Base-by-base conservation (phyloP, 2,888 invertebrate species). In the Parnassius orleans region DNA sequence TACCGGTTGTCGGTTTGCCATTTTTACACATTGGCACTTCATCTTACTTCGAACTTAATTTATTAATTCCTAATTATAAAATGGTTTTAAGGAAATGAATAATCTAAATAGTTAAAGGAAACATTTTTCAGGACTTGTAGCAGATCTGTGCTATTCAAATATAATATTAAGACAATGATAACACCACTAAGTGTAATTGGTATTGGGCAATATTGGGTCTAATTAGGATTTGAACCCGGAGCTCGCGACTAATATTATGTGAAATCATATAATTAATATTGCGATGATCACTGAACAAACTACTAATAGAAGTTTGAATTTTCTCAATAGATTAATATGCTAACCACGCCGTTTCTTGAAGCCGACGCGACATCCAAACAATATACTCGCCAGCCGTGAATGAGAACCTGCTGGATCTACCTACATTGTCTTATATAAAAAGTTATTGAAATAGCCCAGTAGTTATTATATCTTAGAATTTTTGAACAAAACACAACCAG, bases 311-410 rank as follows among this genome's bases (percentile, higher is more conserved):
- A 65, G 68, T 68, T 66, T 68, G 67, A 69, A 72, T 69, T 69
- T 68, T 69, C 69, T 69, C 63, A 44, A 53, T 52, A 67, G 63
- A 72, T 72, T 72, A 71, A 71, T 72, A 72, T 71, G 69, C 72
- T 66, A 67, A 72, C 63, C 71, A 67, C 66, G 69, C 55, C 52
- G 48, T 60, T 58, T 61, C 60, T 65, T 66, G 59, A 61, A 62
- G 65, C 60, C 65, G 52, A 65, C 62, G 64, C 63, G 56, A 69
- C 69, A 69, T 68, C 68, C 68, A 63, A 65, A 65, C 68, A 67
- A 72, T 71, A 72, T 72, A 70, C 69, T 66, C 62, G 47, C 58
- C 66, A 58, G 54, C 47, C 65, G 62, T 67, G 69, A 72, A 69
- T 67, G 67, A 65, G 63, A 66, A 61, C 61, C 61, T 61, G 63